Evolutionary conservation across 1,140 invertebrate species (phyloP).

Genomic region (Drosophila equinoxialis): DNA sequence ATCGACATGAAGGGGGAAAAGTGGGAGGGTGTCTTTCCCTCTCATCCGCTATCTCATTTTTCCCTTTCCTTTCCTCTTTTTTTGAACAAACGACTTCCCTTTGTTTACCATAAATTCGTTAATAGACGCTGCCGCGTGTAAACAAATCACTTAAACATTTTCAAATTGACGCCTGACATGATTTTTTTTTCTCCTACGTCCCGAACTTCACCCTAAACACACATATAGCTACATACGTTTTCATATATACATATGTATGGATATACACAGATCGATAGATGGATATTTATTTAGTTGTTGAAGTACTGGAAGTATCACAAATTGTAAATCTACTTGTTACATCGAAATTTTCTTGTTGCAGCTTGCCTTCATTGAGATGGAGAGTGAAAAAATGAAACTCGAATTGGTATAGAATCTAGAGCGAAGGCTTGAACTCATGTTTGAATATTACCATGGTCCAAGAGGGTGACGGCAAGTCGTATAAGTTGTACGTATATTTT

Average conservation of each 20-base stretch:
- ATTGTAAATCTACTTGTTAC: constrained; percentile 75
- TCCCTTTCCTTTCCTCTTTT: constrained; percentile 2
- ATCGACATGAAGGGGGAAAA: constrained; percentile 3
- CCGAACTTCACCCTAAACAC: constrained; percentile 24
- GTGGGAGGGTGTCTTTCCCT: constrained; percentile 30
- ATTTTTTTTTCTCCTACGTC: constrained; percentile 49
- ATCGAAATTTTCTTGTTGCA: constrained; percentile 50
- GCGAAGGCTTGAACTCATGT: constrained; percentile 5
- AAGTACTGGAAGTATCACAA: constrained; percentile 77
- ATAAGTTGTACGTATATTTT: no score
- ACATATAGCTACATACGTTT: constrained; percentile 1
- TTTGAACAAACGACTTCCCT: constrained; percentile 77
- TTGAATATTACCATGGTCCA: no score
- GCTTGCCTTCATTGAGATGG: constrained; percentile 29
- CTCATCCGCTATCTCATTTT: neutral
- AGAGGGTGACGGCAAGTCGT: no score
- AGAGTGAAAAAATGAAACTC: constrained; percentile 48
- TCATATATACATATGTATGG: neutral
- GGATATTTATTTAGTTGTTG: constrained; percentile 78
- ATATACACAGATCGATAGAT: constrained; percentile 57
- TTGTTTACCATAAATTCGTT: constrained; percentile 82
- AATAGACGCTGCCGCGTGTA: constrained; percentile 81
- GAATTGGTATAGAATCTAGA: constrained; percentile 4
- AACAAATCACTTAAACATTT: constrained; percentile 81
- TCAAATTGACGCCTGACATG: constrained; percentile 81